phyloP scores from a whole-genome alignment of 2,113 vertebrate species.

The Noturus placidus region DNA sequence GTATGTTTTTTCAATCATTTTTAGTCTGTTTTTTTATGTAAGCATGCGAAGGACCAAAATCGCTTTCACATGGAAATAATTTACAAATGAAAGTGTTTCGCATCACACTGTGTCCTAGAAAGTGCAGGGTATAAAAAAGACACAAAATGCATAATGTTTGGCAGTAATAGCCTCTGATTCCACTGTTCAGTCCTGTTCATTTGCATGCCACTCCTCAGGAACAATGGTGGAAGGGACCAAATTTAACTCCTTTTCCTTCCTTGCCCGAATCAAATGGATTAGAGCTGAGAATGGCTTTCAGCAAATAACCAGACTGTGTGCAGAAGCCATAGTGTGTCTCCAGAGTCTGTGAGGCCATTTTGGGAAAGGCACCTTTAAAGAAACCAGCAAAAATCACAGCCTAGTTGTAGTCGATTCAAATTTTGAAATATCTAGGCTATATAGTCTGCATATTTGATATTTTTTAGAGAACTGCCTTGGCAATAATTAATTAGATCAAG shows the following conservation, averaged over 20 bases:
- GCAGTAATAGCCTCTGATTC: constrained; percentile 37
- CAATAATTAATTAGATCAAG: constrained; percentile 57
- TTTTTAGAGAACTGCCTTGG: constrained; percentile 56
- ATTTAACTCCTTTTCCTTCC: constrained; percentile 47
- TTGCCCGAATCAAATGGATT: constrained; percentile 53
- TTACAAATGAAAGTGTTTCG: constrained; percentile 55
- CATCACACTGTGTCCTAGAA: constrained; percentile 50
- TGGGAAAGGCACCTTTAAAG: constrained; percentile 52
- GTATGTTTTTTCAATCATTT: constrained; percentile 76
- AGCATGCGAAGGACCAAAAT: constrained; percentile 77
- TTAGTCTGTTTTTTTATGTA: constrained; percentile 69
- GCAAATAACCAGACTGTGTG: constrained; percentile 46
- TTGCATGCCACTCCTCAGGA: constrained; percentile 77
- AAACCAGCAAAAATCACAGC: constrained; percentile 53
- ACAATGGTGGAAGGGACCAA: constrained; percentile 77
- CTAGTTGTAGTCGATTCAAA: constrained; percentile 51
- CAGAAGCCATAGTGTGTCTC: constrained; percentile 60
- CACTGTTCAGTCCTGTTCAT: constrained; percentile 63
- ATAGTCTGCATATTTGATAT: constrained; percentile 10
- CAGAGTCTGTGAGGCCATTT: constrained; percentile 56
- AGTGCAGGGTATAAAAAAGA: constrained; percentile 55
- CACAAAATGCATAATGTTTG: constrained; percentile 49
- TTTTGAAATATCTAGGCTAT: neutral
- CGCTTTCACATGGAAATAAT: constrained; percentile 52
- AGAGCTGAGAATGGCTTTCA: constrained; percentile 61